Evolutionary conservation across 2,797 vertebrate genomes (phyloP), one percentile per base, ranked within the genome.

Genomic region (Taeniopygia guttata): DNA sequence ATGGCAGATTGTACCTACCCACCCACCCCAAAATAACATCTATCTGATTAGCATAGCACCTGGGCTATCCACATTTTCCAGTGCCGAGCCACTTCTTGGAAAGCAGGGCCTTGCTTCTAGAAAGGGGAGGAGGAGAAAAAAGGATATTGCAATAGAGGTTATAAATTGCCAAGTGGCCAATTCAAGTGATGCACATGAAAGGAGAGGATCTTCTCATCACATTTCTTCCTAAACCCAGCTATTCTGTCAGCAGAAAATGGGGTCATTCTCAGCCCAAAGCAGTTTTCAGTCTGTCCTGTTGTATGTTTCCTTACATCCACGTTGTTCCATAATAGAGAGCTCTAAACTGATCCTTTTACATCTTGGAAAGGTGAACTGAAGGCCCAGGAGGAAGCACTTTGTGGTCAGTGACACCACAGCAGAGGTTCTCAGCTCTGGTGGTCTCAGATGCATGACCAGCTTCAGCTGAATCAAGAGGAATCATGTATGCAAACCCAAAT

Each of bases 1-100:
- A 96, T 54, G 52, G 70, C 89, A 84, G 80, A 64, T 93, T 96
- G 77, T 74, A 96, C 94, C 94, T 96, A 88, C 79, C 95, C 94
- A 86, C 67, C 82, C 91, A 93, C 60, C 86, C 86, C 87, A 96
- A 96, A 97, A 96, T 92, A 94, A 91, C 93, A 89, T 89, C 94
- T 30, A 60, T 90, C 89, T 96, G 52, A 95, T 97, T 96, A 96
- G 91, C 93, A 96, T 92, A 96, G 90, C 93, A 93, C 94, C 87
- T 96, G 95, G 95, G 78, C 90, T 89, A 95, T 95, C 94, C 87
- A 88, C 62, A 56, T 96, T 97, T 97, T 94, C 89, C 95, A 96
- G 91, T 62, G 95, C 84, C 90, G 55, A 84, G 75, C 89, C 89
- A 79, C 95, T 95, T 96, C 94, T 97, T 97, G 95, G 94, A 95